Evolutionary conservation across 1,140 invertebrate species (phyloP), one percentile per base, ranked within the genome.

Genomic region (Sycobia sp.): DNA sequence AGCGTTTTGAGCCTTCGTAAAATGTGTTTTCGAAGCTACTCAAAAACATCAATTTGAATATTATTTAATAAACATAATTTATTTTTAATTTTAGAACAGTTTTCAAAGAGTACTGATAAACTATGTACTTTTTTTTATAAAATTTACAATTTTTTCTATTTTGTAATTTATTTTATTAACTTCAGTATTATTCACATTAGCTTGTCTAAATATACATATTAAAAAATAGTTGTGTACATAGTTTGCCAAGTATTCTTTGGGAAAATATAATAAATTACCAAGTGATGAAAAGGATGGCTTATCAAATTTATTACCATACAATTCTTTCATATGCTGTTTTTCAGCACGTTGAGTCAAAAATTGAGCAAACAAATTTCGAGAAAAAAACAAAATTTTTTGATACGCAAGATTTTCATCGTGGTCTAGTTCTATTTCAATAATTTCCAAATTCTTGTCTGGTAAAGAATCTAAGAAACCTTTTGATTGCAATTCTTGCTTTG

Each of bases 381-480:
- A 91, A 69, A 88, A 90, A 23, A 89, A 80, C 63, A 91, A 78
- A 58, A 91, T 83, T 79, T 90, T 91, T 67, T 91, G 86, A 71
- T 91, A 96, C 0, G 95, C 86, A 61, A 88, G 78, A 77, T 87
- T 85, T 79, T 97, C 94, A 3, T 89, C 84, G 7, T 81, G 75
- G 38, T 87, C 84, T 13, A 97, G 80, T 4, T 82, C 75, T 0
- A 94, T 84, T 32, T 83, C 66, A 16, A 87, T 73, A 0, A 84
- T 70, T 34, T 88, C 80, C 9, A 85, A 74, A 8, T 76, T 76
- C 67, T 92, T 90, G 5, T 85, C 73, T 0, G 92, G 92, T 49
- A 96, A 81, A 27, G 76, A 80, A 16, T 86, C 76, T 0, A 92
- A 68, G 9, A 76, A 74, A 0, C 87, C 86, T 22, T 82, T 79